Evolutionary conservation across 2,888 invertebrate species (phyloP), one percentile per base, ranked within the genome.

Genomic region (Aquatica leii): DNA sequence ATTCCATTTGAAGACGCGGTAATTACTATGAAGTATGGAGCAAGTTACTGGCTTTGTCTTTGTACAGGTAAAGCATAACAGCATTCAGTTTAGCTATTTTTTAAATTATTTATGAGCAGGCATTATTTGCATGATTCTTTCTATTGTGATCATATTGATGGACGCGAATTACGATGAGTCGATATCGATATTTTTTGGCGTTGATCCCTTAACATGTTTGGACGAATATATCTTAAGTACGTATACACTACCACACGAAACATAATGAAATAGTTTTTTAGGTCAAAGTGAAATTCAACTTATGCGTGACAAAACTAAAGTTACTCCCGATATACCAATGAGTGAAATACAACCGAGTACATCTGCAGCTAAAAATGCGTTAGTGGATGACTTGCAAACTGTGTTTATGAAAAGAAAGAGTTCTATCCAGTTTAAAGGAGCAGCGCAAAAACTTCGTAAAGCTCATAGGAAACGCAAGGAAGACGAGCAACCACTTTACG

Each of bases 11-110:
- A 84, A 67, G 74, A 80, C 34, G 81, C 69, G 0, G 69, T 71
- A 0, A 76, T 87, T 12, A 71, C 60, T 12, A 83, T 84, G 9
- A 73, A 76, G 24, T 86, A 78, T 73, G 87, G 87, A 1, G 70
- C 77, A 41, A 82, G 84, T 67, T 88, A 81, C 74, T 86, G 84
- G 81, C 69, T 86, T 37, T 84, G 84, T 11, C 74, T 86, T 1
- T 55, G 77, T 24, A 81, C 81, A 65, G 86, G 86, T 86, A 73
- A 74, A 8, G 8, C 15, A 14, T n/a, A 12, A n/a, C n/a, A 9
- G 40, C n/a, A 40, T 14, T 31, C 31, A 31, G 31, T 31, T 31
- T 6, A 9, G 4, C 9, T 31, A 4, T 6, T 6, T 31, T 31
- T 48, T 17, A 8, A 48, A 48, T 48, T 18, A 8, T 15, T 48